Percentiles rank a stretch among this genome's conserved stretches.
Conservation (phyloP, 2,888 invertebrate species). For the Limnephilus lunatus region DNA sequence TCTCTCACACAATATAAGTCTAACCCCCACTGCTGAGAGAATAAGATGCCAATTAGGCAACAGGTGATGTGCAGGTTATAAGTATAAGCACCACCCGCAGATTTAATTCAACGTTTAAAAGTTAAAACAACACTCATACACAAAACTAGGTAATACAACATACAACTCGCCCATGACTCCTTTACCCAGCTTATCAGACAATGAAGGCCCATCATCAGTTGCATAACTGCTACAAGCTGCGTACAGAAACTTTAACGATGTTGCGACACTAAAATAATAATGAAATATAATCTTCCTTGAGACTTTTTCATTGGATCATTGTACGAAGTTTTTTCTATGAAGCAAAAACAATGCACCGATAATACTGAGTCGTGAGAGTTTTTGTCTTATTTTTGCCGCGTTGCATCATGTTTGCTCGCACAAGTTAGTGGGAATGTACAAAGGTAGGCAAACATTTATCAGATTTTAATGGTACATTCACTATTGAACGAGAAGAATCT, state of each 20-base stretch:
- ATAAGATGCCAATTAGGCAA: no score
- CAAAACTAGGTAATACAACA: neutral
- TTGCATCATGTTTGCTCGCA: neutral
- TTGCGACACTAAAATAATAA: neutral
- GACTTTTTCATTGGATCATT: slow-evolving; percentile 6
- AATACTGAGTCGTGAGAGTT: neutral
- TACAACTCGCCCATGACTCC: neutral
- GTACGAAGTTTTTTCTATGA: neutral
- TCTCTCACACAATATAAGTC: no score
- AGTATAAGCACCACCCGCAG: neutral
- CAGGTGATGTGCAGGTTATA: no score
- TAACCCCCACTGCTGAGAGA: no score
- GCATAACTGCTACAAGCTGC: neutral
- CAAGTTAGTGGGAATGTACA: neutral
- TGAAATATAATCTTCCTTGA: slow-evolving; percentile 4
- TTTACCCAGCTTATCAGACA: neutral
- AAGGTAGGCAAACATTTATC: neutral
- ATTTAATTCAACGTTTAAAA: neutral
- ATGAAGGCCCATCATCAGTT: neutral
- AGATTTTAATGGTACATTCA: neutral
- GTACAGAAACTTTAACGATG: neutral
- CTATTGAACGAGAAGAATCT: neutral
- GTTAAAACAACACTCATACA: neutral
- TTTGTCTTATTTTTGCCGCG: neutral
- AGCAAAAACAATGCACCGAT: slow-evolving; percentile 8